Evolutionary conservation across 2,797 vertebrate genomes (phyloP), one percentile per base, ranked within the genome.

Genomic region (Delichon dasypus): DNA sequence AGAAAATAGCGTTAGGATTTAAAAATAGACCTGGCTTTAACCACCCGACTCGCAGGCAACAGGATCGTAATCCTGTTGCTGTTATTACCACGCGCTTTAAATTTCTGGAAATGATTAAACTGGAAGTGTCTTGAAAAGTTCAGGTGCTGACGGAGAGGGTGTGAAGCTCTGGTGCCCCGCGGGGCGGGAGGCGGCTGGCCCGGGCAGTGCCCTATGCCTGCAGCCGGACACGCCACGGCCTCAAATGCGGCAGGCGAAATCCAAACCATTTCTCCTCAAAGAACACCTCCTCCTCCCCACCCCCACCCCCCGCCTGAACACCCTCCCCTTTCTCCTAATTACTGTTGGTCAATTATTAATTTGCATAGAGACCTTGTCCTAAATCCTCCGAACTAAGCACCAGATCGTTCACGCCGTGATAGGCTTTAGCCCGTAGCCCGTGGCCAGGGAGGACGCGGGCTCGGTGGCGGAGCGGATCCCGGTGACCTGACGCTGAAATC

Each of bases 291-390:
- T 34, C 50, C 64, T 34, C 54, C 54, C 75, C 75, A 13, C 38
- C 54, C 80, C 50, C 58, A 32, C 27, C 10, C 50, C 40, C 53
- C 36, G 61, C 76, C 30, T 21, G 76, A 62, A 27, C 57, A 51
- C 81, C 84, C 86, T 72, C 91, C 91, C 53, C 70, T 82, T 77
- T 57, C 88, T 55, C 42, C 95, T 93, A 92, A 96, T 95, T 95
- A 89, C 65, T 90, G 92, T 58, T 74, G 86, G 94, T 89, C 90
- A 92, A 91, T 94, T 96, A 93, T 96, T 95, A 97, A 95, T 97
- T 95, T 94, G 93, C 94, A 91, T 94, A 91, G 80, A 94, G 93
- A 90, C 70, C 72, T 89, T 84, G 90, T 73, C 91, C 92, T 91
- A 88, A 94, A 91, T 61, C 91, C 92, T 68, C 80, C 32, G 65